Conservation (phyloP, 2,113 vertebrate genomes). For the Mormyrus lacerda region DNA sequence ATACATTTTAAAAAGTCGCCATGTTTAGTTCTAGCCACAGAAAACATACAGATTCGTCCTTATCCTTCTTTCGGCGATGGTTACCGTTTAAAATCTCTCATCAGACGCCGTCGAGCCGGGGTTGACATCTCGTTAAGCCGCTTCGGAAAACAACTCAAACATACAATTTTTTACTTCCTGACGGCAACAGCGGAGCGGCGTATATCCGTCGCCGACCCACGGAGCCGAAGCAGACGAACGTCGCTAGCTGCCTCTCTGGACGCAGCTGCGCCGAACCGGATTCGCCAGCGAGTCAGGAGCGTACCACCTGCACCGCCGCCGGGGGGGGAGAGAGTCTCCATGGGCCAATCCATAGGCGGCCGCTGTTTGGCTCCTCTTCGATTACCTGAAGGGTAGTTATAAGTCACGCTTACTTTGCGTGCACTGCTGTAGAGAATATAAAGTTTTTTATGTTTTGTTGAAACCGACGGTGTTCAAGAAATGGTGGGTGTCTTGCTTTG, state of each 20-base stretch:
- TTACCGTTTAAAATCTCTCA: constrained; percentile 41
- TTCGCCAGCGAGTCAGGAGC: neutral
- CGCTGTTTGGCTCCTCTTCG: neutral
- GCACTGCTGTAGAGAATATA: neutral
- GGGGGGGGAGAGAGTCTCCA: no score
- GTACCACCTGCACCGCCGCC: neutral
- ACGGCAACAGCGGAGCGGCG: neutral
- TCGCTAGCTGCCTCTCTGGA: neutral
- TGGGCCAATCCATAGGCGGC: neutral
- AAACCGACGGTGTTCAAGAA: neutral
- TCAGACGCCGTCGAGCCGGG: constrained; percentile 39
- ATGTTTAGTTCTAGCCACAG: neutral
- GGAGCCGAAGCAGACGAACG: neutral
- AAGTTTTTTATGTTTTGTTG: neutral
- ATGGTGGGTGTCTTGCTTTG: neutral
- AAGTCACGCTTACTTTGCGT: neutral
- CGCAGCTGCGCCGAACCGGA: neutral
- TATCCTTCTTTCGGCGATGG: neutral
- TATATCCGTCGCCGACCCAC: neutral
- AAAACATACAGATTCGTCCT: constrained; percentile 6
- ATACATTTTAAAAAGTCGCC: constrained; percentile 17
- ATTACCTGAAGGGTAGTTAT: neutral
- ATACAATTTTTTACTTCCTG: constrained; percentile 17
- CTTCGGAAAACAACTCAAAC: constrained; percentile 7
- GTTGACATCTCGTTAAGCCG: constrained; percentile 34